A percentile compares a stretch with the other conserved stretches of the same genome.
phyloP scores from a whole-genome alignment of 2,797 vertebrate species.

The Pangasius larnaudii region DNA sequence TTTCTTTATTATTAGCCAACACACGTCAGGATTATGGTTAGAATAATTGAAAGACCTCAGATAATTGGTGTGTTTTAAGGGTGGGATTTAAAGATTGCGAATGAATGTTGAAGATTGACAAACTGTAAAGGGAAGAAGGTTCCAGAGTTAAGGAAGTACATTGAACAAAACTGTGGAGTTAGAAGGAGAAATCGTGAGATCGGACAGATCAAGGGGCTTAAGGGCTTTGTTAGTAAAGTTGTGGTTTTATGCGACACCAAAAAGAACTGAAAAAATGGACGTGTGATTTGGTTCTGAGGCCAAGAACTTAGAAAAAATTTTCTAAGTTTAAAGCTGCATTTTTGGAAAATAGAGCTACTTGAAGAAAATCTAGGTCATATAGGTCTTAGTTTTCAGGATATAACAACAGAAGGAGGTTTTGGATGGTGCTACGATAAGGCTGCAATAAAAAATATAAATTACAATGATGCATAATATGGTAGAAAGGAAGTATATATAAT shows the following conservation, averaged over 20 bases:
- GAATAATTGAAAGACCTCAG: neutral
- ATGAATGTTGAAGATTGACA: neutral
- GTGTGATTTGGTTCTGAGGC: neutral
- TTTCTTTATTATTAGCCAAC: neutral
- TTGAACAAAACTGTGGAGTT: neutral
- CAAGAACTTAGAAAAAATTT: neutral
- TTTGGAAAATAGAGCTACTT: neutral
- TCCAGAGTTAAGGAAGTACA: neutral
- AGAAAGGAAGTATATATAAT: neutral
- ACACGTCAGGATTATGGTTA: neutral
- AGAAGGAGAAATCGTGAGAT: neutral
- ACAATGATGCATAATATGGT: neutral
- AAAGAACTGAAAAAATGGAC: neutral
- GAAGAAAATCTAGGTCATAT: neutral
- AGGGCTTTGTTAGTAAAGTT: neutral
- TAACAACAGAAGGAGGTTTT: neutral
- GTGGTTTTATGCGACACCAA: neutral
- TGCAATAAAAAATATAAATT: neutral
- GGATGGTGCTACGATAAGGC: neutral
- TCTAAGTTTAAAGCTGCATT: neutral
- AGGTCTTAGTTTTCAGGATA: neutral
- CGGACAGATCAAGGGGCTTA: neutral
- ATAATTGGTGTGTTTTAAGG: neutral
- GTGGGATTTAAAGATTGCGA: neutral
- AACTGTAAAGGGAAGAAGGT: neutral